Base-by-base conservation (phyloP, 2,797 vertebrate genomes). In the Sebastes matsubarae region DNA sequence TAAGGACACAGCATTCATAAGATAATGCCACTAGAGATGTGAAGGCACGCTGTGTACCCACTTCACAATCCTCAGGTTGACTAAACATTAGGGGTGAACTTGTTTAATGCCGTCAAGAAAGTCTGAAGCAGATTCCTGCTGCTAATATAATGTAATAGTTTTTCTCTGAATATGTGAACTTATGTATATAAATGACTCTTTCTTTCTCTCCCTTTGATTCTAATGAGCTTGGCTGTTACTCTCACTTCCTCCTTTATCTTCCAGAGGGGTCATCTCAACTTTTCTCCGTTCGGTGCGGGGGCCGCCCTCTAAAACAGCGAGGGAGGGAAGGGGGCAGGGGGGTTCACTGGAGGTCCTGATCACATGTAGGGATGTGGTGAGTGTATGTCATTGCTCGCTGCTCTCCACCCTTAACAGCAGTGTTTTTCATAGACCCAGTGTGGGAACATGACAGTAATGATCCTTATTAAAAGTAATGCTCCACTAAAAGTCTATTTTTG, bases 201-300 rank as follows among this genome's bases (percentile, higher is more conserved):
- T 80, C 10, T 54, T 82, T 72, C 18, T 68, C 20, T 70, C 29
- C 46, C 32, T 69, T 74, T 74, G 29, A 46, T 61, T 86, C 57
- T 80, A 59, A 84, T 24, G 34, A 84, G 29, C 57, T 70, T 55
- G 74, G 80, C 54, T 84, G 52, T 89, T 85, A 46, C 75, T 88
- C 61, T 89, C 68, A 87, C 75, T 83, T 50, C 79, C 68, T 87
- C 54, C 84, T 89, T 89, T 91, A 82, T 92, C 87, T 94, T 93
- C 36, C 95, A 96, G 96, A 96, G 96, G 91, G 92, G 94, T 90
- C 96, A 96, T 90, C 96, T 96, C 89, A 96, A 96, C 95, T 96
- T 96, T 95, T 96, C 96, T 90, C 95, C 96, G 16, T 96, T 96
- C 74, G 96, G 96, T 87, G 94, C 95, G n/a, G 96, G 96, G 93